Evolutionary conservation across 2,888 invertebrate species (phyloP), one percentile per base, ranked within the genome.

Genomic region (Drosophila percnosoma): DNA sequence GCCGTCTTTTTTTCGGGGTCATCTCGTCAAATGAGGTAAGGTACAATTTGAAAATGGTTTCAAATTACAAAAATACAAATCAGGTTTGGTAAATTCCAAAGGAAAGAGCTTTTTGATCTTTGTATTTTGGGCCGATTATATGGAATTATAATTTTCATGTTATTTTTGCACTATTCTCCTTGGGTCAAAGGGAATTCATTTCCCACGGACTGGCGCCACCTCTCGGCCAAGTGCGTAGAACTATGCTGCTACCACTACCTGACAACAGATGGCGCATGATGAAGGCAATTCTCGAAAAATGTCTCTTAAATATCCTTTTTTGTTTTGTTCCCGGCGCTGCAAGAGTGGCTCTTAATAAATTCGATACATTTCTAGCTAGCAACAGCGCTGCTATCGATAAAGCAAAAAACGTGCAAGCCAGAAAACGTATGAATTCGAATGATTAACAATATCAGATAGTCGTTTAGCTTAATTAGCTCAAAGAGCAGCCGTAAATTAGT

Each of bases 351-450:
- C 10, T n/a, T n/a, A 49, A 45, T 13, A 53, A 33, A 49, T 8
- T 36, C 53, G 49, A 61, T 68, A 67, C 21, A n/a, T 62, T 66
- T 33, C 10, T 24, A 21, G 40, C 49, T 18, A 4, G 29, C 31
- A 51, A n/a, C 55, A 42, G 24, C 54, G 59, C 52, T 52, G 63
- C 53, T 61, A 76, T 68, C 64, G 75, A 58, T 63, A 67, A 52
- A 15, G 51, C 34, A 10, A 42, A n/a, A 54, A 52, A 21, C 24
- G 2, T 21, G n/a, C 33, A n/a, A 51, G 10, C 13, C 13, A 27
- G 11, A 31, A 8, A 21, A 29, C 40, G 15, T 4, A 4, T 24
- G 15, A 31, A 31, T 57, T 10, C 15, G 10, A 36, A 13, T 5
- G 15, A 29, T 36, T 36, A 49, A 10, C n/a, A n/a, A 4, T 10